phyloP scores from a whole-genome alignment of 2,888 invertebrate species.

The Chymomyza caudatula region DNA sequence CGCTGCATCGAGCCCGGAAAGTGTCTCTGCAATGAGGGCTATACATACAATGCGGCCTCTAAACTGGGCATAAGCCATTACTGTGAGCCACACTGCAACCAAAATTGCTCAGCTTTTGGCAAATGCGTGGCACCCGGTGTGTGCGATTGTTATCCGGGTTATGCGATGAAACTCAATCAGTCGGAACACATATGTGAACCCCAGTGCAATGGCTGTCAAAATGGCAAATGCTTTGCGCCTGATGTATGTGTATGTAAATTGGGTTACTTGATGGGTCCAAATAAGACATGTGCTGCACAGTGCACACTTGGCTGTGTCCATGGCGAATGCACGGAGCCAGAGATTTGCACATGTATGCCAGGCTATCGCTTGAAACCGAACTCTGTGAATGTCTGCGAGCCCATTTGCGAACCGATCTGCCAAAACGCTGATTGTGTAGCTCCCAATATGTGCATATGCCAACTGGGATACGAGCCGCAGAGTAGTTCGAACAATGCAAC shows the following conservation, averaged over 20 bases:
- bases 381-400: constrained; percentile 62
- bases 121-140: constrained; percentile 61
- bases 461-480: constrained; percentile 59
- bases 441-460: constrained; percentile 66
- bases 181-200: constrained; percentile 41
- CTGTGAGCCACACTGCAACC: constrained; percentile 51
- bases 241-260: constrained; percentile 59
- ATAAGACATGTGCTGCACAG: constrained; percentile 61
- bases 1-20: constrained; percentile 37
- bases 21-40: constrained; percentile 51
- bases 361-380: constrained; percentile 40
- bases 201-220: constrained; percentile 52
- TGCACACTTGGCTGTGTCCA: constrained; percentile 65
- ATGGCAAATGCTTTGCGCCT: constrained; percentile 67
- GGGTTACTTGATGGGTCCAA: constrained; percentile 73
- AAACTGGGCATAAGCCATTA: background rate
- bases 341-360: constrained; percentile 55
- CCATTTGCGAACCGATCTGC: constrained; percentile 74
- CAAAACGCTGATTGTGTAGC: constrained; percentile 77
- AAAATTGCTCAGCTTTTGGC: constrained; percentile 53
- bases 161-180: constrained; percentile 22
- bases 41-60: constrained; percentile 2
- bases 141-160: constrained; percentile 71
- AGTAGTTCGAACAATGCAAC: background rate
- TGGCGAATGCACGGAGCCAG: constrained; percentile 79